These are phyloP conservation scores for Drosophila quinaria DNA, from an alignment of 2,888 invertebrate genomes.

Conservation along the genomic window DNA sequence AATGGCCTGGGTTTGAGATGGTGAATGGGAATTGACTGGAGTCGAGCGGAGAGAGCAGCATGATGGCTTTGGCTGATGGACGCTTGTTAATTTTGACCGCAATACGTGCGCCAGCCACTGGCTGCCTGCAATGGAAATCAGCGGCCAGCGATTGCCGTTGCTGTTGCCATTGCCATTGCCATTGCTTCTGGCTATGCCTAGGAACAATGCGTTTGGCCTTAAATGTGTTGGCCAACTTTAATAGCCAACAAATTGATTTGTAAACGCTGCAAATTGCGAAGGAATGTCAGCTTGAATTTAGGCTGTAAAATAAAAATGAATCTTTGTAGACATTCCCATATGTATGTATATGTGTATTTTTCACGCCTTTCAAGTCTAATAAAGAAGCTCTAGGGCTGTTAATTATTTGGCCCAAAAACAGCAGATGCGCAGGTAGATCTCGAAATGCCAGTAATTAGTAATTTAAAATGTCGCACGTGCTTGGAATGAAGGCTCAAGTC, in stretches of 20 bases:
- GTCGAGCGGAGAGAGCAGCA: conserved; percentile 1
- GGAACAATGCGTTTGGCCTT: conserved; percentile 13
- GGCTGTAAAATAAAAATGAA: neutral
- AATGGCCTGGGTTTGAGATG: conserved; percentile 23
- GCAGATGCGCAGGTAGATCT: conserved; percentile 17
- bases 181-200: neutral
- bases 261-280: neutral
- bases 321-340: neutral
- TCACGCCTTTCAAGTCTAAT: neutral
- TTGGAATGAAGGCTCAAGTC: conserved; percentile 50
- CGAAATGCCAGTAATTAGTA: conserved; percentile 72
- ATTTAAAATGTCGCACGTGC: conserved; percentile 78
- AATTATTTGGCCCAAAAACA: conserved; percentile 49
- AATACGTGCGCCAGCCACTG: conserved; percentile 57
- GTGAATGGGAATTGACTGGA: conserved; percentile 16
- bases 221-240: conserved; percentile 25
- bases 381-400: conserved; percentile 15
- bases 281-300: neutral
- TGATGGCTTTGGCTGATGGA: conserved; percentile 43
- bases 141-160: conserved; percentile 20
- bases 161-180: neutral
- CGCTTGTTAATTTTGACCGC: conserved; percentile 70
- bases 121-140: conserved; percentile 49
- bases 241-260: conserved; percentile 10
- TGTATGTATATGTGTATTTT: neutral